Base-by-base conservation (phyloP, 2,113 vertebrate genomes). In the Channa maculata region DNA sequence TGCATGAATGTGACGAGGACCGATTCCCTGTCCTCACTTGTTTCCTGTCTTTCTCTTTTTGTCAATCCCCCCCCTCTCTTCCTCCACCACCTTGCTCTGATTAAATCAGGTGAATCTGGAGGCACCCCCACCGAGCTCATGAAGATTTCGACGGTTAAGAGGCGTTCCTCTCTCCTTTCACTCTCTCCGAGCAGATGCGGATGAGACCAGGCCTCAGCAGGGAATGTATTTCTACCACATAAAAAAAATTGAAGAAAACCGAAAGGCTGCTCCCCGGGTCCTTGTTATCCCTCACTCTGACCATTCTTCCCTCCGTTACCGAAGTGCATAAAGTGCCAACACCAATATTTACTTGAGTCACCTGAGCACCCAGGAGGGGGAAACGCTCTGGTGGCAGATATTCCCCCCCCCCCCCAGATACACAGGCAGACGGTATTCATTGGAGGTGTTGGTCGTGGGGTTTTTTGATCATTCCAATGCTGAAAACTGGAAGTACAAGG, bases 301-400 rank as follows among this genome's bases (percentile, higher is more conserved):
- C 51, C 61, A 7, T 37, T 62, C 54, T 58, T 57, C 72, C 45
- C 70, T 59, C 51, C 38, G 53, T 69, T 77, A 78, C 70, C 84
- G 84, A 93, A 90, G 91, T 93, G 92, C 88, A 37, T 90, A 80
- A 94, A 93, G 93, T 94, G 94, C 93, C 94, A 95, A 94, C 77
- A 13, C 71, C 70, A 72, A 83, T 61, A 78, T 89, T 91, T 82
- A 87, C 88, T 88, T 78, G 86, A 92, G 88, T 84, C 87, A 77
- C 80, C 75, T 55, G 79, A 86, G 83, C 71, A 34, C 36, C 70
- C 63, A 2, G 74, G 66, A 54, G 69, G 63, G 48, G 69, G 75
- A 65, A 9, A 73, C n/a, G 57, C 71, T 64, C 1, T 7, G 71
- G 45, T 39, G 62, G 48, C 53, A 48, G 54, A 12, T 12, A 2